Base-by-base conservation (phyloP, 1,140 invertebrate genomes). In the Drosophila funebris region DNA sequence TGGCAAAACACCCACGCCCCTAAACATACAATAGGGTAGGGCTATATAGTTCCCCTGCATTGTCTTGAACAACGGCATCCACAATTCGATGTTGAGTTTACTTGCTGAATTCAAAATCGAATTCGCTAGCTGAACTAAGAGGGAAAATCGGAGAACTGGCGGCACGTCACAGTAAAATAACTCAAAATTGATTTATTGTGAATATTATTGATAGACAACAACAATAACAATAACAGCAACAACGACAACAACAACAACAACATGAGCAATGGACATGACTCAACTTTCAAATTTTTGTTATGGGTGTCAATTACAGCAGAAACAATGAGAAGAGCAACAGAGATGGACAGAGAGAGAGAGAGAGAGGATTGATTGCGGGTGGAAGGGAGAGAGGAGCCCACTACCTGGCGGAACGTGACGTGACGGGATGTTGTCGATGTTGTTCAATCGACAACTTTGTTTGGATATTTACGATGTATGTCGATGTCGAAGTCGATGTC, bases 361-460 rank as follows among this genome's bases (percentile, higher is more conserved):
- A 9, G n/a, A 37, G 52, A 22, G 31, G 39, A 24, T n/a, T n/a
- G n/a, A n/a, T n/a, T n/a, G n/a, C n/a, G n/a, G n/a, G n/a, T n/a
- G n/a, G 0, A 4, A 1, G 27, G 14, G 27, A 18, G 46, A 31
- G 24, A 24, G 37, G 24, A 22, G 33, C 69, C 54, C 62, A 79
- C 63, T 76, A 77, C 60, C 81, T 85, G 78, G 53, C 67, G 36
- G 36, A 72, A 78, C 78, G 75, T 87, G 83, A 87, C 83, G 89
- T 90, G 89, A 90, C 89, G 89, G 89, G 89, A 90, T 90, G 89
- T 90, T 85, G 84, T 85, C 81, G 78, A 90, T 85, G 44, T 14
- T 82, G 83, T 85, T 88, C 71, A 85, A 79, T 77, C 84, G 81
- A 69, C 85, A 81, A 79, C 88, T 77, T 73, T 78, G 75, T 83